Conservation (phyloP, 2,888 invertebrate genomes). For the Allolobophora icterica region DNA sequence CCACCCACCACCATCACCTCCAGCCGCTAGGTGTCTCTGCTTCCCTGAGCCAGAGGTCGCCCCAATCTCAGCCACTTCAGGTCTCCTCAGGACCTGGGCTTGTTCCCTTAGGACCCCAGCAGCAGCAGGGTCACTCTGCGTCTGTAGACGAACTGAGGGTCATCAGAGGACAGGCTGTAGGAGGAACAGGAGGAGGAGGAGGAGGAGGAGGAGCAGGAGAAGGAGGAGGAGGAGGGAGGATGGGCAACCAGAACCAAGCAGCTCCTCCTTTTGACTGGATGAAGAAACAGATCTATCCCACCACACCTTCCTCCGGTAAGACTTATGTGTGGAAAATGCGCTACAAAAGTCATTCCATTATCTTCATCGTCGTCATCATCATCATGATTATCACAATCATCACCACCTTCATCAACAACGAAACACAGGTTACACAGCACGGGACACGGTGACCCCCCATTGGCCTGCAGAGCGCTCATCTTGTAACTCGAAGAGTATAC, state of each 20-base stretch:
- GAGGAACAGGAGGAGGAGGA: background rate
- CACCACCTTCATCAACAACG: constrained; percentile 33
- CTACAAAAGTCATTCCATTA: background rate
- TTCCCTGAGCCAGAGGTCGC: background rate
- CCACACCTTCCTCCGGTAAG: background rate
- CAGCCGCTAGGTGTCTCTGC: background rate
- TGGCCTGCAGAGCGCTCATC: no score
- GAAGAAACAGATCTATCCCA: constrained; percentile 26
- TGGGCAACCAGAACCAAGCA: background rate
- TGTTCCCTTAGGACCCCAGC: background rate
- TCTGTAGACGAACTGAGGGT: background rate
- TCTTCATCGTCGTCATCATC: constrained; percentile 34
- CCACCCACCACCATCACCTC: background rate
- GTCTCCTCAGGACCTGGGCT: background rate
- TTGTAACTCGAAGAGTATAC: no score
- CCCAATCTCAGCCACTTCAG: background rate
- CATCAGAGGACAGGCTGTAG: background rate
- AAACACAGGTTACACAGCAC: no score
- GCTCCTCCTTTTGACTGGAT: background rate
- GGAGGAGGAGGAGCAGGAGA: background rate
- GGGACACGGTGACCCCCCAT: no score
- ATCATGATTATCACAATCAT: constrained; percentile 37
- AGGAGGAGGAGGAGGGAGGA: constrained; percentile 26
- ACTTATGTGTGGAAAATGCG: background rate
- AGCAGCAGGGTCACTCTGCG: background rate